Base-by-base conservation (phyloP, 2,113 vertebrate genomes). In the Paratilapia polleni region DNA sequence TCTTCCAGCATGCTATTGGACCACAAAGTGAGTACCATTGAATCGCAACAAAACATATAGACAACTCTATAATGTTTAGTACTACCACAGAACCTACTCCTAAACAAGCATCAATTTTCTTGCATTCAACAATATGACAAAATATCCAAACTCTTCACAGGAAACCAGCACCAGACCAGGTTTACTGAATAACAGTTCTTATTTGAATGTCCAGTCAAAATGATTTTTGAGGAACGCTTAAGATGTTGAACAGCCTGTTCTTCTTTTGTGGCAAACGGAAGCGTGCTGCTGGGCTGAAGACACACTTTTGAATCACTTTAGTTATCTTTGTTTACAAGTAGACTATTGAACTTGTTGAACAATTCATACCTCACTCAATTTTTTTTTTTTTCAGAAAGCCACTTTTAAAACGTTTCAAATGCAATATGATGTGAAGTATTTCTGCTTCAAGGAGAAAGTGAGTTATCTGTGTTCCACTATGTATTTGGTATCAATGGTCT, bases 241-340 rank as follows among this genome's bases (percentile, higher is more conserved):
- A 17, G 11, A 78, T 82, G 86, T 84, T 66, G 86, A 89, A 84
- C 57, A 84, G 60, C 74, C 41, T 17, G 63, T 47, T 61, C 81
- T 76, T 74, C 84, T 80, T 84, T 78, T 43, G 68, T 76, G 76
- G 68, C 89, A 78, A 89, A 82, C 13, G 3, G 78, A 85, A 86
- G 76, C 17, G 41, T 10, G 78, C 89, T 89, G 78, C 58, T 64
- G 87, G 24, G 73, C 74, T 68, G 20, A 43, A 80, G 57, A 74
- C 78, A 64, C 56, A 70, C 75, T 85, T 92, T 2, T 52, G 83
- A 89, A 89, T 84, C 57, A 57, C 73, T 47, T 85, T 73, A 17
- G 15, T 74, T 85, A 61, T 64, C 81, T 87, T 11, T 57, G 57
- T 57, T 81, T 34, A 34, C 74, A 82, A 88, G 56, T 28, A 70